Base-by-base conservation (phyloP, 1,140 invertebrate genomes). In the Atopsyche davidsoni region DNA sequence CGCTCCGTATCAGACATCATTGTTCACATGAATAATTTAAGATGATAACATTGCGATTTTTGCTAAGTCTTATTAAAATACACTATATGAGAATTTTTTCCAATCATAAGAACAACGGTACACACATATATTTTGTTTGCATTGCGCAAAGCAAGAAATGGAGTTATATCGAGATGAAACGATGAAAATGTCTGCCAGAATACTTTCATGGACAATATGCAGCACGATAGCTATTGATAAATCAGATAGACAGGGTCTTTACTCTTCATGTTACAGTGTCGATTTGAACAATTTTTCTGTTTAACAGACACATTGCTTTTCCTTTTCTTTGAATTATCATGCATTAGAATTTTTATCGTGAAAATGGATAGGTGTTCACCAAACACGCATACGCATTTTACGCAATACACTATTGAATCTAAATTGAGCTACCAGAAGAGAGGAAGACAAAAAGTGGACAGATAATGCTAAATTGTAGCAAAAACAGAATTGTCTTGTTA, bases 61-160 rank as follows among this genome's bases (percentile, higher is more conserved):
- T 34, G n/a, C 32, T 34, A 34, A 34, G 32, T 34, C 32, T 34
- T 34, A 34, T 4, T 34, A 13, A 28, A 13, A 34, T n/a, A n/a
- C n/a, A n/a, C n/a, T n/a, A 3, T 3, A 34, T 11, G 16, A 16
- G 16, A 34, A 11, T 4, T 34, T 34, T 16, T 34, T 13, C 32
- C 32, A 11, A 34, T 34, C 32, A 34, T 34, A 34, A 34, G 32
- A 34, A 34, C 16, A 34, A 34, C 32, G 16, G 32, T 34, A 34
- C 32, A 34, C 32, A 34, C 3, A 13, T 4, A 34, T 34, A 16
- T 34, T 3, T 34, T 34, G n/a, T 16, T 13, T n/a, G 32, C n/a
- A 34, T 4, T 34, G n/a, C n/a, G n/a, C 16, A 11, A 34, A 13
- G n/a, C 32, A 34, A 34, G 3, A 34, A 34, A 28, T n/a, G n/a